Conservation (phyloP, 1,140 invertebrate genomes). For the Zaprionus gabonicus region DNA sequence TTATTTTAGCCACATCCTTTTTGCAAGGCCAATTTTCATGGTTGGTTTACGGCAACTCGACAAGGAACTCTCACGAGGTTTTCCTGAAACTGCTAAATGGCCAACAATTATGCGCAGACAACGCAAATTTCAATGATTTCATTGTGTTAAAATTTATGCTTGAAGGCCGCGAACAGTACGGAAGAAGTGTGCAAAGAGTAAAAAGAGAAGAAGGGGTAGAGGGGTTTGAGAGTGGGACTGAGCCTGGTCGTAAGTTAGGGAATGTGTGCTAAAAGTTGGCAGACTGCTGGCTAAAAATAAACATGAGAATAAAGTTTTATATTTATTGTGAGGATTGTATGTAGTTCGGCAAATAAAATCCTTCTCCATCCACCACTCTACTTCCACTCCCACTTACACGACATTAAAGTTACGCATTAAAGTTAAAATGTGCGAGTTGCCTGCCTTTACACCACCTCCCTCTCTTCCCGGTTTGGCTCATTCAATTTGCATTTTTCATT, state of each 20-base stretch:
- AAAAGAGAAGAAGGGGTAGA: neutral
- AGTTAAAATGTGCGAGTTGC: constrained; percentile 27
- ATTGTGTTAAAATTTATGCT: constrained; percentile 65
- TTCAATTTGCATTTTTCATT: constrained; percentile 77
- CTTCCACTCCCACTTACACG: neutral
- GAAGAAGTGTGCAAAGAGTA: neutral
- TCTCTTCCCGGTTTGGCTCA: constrained; percentile 19
- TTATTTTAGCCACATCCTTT: constrained; percentile 10
- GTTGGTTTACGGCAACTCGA: neutral
- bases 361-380: neutral
- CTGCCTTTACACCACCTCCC: too few species aligned
- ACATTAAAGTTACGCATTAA: constrained; percentile 45
- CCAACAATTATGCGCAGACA: constrained; percentile 72
- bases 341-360: constrained; percentile 50
- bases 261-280: constrained; percentile 50
- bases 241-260: constrained; percentile 1
- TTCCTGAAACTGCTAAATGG: constrained; percentile 52
- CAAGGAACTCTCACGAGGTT: constrained; percentile 5
- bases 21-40: neutral
- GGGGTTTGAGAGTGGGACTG: constrained; percentile 23
- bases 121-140: constrained; percentile 67
- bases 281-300: constrained; percentile 71
- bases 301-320: constrained; percentile 72
- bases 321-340: constrained; percentile 63
- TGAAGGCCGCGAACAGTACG: neutral